Percentiles rank a stretch among this genome's conserved stretches.
phyloP scores from a whole-genome alignment of 2,888 invertebrate genomes.

The Theristus sp. region DNA sequence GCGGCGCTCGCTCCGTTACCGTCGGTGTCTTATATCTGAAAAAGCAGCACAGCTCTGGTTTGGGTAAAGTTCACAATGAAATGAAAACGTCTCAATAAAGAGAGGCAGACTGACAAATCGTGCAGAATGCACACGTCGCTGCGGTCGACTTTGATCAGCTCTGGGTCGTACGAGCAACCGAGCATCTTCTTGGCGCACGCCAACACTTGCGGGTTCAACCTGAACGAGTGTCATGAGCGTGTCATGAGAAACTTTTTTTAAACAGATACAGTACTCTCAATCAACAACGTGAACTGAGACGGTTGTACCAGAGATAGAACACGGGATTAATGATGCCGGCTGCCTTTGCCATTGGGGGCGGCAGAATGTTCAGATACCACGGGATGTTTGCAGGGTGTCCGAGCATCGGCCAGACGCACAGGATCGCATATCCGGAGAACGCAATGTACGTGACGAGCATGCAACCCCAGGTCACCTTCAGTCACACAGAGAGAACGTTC shows the following conservation, averaged over 20 bases:
- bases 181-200: background rate
- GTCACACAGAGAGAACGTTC: too few species aligned
- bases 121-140: background rate
- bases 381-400: constrained; percentile 17
- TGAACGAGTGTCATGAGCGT: too few species aligned
- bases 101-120: background rate
- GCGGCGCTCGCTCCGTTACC: too few species aligned
- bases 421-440: constrained; percentile 24
- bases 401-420: constrained; percentile 25
- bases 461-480: constrained; percentile 1
- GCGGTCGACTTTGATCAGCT: background rate
- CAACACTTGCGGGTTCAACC: constrained; percentile 4
- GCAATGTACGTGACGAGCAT: constrained; percentile 11
- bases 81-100: too few species aligned
- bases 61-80: too few species aligned
- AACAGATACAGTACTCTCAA: too few species aligned
- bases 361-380: constrained; percentile 20
- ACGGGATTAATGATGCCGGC: constrained; percentile 24
- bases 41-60: too few species aligned
- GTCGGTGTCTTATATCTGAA: too few species aligned
- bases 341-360: constrained; percentile 26
- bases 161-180: background rate
- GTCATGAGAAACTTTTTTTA: too few species aligned
- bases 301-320: constrained; percentile 13
- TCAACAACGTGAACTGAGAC: background rate